Evolutionary conservation across 2,797 vertebrate genomes (phyloP).

Genomic region (Rhadinocentrus ornatus): DNA sequence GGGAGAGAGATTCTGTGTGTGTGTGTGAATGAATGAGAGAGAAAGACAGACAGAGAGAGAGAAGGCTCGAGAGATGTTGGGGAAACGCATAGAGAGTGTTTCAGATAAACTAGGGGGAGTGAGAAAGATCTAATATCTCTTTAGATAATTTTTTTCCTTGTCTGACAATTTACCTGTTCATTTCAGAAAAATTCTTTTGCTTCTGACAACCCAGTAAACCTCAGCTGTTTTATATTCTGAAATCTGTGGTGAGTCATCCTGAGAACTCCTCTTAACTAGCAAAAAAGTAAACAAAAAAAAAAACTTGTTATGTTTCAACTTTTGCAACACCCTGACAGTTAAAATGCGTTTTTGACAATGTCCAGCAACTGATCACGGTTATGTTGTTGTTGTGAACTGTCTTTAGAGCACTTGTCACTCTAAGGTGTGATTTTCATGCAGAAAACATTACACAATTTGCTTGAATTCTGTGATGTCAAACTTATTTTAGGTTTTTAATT

Average conservation of each 20-base stretch:
- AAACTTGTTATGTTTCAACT: not conserved
- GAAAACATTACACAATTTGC: not conserved
- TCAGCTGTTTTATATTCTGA: constrained; percentile 72
- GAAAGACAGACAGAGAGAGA: not conserved
- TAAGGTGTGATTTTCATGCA: not conserved
- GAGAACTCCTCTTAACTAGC: constrained; percentile 55
- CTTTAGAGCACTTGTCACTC: not conserved
- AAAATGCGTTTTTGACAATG: not conserved
- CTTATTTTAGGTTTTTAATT: not conserved
- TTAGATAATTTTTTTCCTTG: constrained; percentile 67
- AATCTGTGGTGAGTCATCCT: constrained; percentile 63
- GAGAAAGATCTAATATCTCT: constrained; percentile 48
- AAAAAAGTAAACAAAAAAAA: not conserved
- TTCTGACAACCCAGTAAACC: constrained; percentile 78
- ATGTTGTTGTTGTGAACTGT: not conserved
- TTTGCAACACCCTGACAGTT: not conserved
- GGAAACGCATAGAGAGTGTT: not conserved
- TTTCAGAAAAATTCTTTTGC: constrained; percentile 62
- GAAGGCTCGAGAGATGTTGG: not conserved
- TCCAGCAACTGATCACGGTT: not conserved
- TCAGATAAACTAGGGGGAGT: constrained; percentile 33
- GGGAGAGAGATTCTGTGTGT: not conserved
- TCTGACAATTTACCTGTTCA: constrained; percentile 28
- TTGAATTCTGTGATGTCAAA: not conserved
- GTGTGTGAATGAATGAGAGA: not conserved